A percentile compares a stretch with the other conserved stretches of the same genome.
These are phyloP conservation scores for Grallaria varia DNA, from an alignment of 2,113 vertebrate species.

Conservation along the genomic window DNA sequence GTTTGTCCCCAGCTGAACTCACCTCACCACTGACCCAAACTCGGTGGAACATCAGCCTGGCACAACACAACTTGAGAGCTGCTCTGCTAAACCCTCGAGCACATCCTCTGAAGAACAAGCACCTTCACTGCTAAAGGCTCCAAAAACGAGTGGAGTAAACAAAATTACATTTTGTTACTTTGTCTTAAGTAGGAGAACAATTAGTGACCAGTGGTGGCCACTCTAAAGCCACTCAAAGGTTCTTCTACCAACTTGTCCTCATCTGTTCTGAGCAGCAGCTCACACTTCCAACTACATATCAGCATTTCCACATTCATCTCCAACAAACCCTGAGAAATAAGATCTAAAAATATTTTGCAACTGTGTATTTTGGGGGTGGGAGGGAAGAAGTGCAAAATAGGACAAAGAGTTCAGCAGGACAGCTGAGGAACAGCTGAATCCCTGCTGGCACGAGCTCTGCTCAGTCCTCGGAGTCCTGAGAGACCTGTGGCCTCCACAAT, in stretches of 20 bases:
- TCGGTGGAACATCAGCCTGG: not conserved
- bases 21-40: not conserved
- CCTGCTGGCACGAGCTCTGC: not conserved
- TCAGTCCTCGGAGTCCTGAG: not conserved
- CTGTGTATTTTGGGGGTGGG: not conserved
- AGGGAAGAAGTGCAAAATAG: slow-evolving; percentile 13
- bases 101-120: not conserved
- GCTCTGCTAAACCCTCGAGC: not conserved
- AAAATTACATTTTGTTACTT: not conserved
- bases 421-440: slow-evolving; percentile 58
- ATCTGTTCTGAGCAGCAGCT: not conserved
- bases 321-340: not conserved
- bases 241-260: not conserved
- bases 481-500: not conserved
- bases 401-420: slow-evolving; percentile 18
- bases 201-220: not conserved
- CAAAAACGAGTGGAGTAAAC: not conserved
- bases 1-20: not conserved
- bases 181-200: not conserved
- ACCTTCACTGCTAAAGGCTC: not conserved
- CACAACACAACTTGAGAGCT: not conserved
- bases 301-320: not conserved
- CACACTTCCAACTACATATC: not conserved
- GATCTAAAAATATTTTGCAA: slow-evolving; percentile 14
- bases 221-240: not conserved